Evolutionary conservation across 2,888 invertebrate genomes (phyloP).

Genomic region (Eupithecia exiguata): DNA sequence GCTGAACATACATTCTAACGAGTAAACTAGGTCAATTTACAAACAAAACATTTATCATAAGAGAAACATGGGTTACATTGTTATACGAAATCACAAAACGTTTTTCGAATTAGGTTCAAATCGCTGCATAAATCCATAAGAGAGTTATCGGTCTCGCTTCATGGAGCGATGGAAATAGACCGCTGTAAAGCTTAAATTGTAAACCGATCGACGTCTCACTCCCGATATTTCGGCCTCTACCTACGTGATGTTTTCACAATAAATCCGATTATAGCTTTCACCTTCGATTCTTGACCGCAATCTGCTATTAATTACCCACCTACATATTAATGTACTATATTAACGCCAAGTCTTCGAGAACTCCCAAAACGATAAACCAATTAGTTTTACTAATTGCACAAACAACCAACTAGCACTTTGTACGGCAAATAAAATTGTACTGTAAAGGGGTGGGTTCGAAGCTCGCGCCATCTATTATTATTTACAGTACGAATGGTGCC

Average conservation of each 20-base stretch:
- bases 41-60: slow-evolving; percentile 16
- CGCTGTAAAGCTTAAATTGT: slow-evolving; percentile 64
- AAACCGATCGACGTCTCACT: slow-evolving; percentile 73
- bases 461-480: slow-evolving; percentile 71
- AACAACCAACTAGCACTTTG: slow-evolving; percentile 53
- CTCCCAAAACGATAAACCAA: slow-evolving; percentile 51
- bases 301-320: slow-evolving; percentile 50
- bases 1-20: background rate
- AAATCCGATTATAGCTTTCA: slow-evolving; percentile 67
- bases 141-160: slow-evolving; percentile 66
- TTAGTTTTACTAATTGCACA: slow-evolving; percentile 52
- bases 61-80: slow-evolving; percentile 13
- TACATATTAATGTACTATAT: slow-evolving; percentile 33
- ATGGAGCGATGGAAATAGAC: slow-evolving; percentile 74
- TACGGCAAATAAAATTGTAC: slow-evolving; percentile 62
- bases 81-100: slow-evolving; percentile 24
- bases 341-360: slow-evolving; percentile 37
- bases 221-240: slow-evolving; percentile 59
- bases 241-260: slow-evolving; percentile 64
- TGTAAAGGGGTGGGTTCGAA: slow-evolving; percentile 66
- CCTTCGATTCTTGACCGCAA: slow-evolving; percentile 59
- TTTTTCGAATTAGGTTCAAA: slow-evolving; percentile 59
- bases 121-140: slow-evolving; percentile 68
- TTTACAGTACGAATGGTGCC: slow-evolving; percentile 70
- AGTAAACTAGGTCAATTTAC: slow-evolving; percentile 5